Evolutionary conservation across 2,888 invertebrate genomes (phyloP).

Genomic region (Epinotia demarniana): DNA sequence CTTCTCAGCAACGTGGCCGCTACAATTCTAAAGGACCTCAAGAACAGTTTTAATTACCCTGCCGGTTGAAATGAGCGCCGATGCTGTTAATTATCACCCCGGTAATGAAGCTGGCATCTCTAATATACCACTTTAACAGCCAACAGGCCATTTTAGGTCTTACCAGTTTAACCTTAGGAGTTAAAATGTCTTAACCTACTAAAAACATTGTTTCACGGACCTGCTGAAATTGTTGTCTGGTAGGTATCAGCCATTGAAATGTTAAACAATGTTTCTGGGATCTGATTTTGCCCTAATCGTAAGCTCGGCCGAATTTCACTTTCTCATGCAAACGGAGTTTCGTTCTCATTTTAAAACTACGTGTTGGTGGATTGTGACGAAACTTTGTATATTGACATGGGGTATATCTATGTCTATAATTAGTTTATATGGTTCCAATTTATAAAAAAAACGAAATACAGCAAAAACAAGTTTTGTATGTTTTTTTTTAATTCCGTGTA

Average conservation of each 20-base stretch:
- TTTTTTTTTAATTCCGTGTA: too few species aligned
- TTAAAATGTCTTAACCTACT: background rate
- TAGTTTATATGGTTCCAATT: too few species aligned
- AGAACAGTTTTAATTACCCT: conserved; percentile 15
- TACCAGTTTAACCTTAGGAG: background rate
- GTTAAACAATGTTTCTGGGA: background rate
- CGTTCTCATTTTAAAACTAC: too few species aligned
- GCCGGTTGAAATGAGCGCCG: conserved; percentile 23
- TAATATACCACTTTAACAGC: background rate
- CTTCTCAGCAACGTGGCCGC: background rate
- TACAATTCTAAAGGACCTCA: background rate
- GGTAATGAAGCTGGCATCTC: conserved; percentile 20
- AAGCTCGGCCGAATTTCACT: too few species aligned
- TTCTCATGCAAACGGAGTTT: too few species aligned
- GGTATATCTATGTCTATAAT: too few species aligned
- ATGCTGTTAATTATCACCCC: conserved; percentile 17
- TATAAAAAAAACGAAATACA: too few species aligned
- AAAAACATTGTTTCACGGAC: background rate
- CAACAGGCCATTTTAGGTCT: background rate
- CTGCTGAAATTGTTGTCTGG: background rate
- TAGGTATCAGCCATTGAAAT: background rate
- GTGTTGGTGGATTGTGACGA: too few species aligned
- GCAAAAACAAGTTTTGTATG: too few species aligned
- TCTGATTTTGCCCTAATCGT: too few species aligned
- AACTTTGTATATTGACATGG: too few species aligned